phyloP scores from a whole-genome alignment of 2,113 vertebrate genomes.

The Apodemus speciosus region DNA sequence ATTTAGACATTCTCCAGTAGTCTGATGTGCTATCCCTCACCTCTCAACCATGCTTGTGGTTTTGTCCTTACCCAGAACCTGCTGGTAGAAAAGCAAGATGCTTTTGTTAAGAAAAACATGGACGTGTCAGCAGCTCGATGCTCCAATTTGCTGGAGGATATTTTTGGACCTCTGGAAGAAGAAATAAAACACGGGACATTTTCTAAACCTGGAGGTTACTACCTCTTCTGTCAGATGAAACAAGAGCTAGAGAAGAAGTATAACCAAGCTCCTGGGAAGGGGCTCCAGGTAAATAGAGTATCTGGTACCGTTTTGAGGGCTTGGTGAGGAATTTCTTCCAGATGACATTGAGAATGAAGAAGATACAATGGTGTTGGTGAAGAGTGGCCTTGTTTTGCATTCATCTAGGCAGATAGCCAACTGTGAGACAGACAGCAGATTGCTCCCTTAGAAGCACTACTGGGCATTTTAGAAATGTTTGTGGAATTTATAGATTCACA shows the following conservation, averaged over 20 bases:
- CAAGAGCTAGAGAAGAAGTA: slow-evolving; percentile 61
- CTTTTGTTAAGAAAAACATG: slow-evolving; percentile 55
- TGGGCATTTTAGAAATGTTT: neutral
- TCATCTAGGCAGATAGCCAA: neutral
- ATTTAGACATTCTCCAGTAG: neutral
- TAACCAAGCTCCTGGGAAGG: slow-evolving; percentile 59
- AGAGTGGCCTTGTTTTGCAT: neutral
- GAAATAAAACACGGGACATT: slow-evolving; percentile 50
- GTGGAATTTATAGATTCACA: neutral
- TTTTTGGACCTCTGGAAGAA: slow-evolving; percentile 69
- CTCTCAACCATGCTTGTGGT: neutral
- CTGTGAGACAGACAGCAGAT: neutral
- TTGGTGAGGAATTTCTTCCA: neutral
- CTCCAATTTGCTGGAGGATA: slow-evolving; percentile 50
- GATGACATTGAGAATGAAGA: neutral
- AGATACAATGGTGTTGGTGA: neutral
- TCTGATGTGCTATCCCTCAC: neutral
- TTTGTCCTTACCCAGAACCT: slow-evolving; percentile 21
- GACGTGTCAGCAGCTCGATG: slow-evolving; percentile 53
- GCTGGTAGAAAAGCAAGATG: slow-evolving; percentile 48
- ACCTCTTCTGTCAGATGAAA: slow-evolving; percentile 16
- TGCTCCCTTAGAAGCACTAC: neutral
- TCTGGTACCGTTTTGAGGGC: neutral
- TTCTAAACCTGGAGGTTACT: slow-evolving; percentile 58
- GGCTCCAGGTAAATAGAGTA: slow-evolving; percentile 64